Evolutionary conservation across 2,888 invertebrate species (phyloP).

Genomic region (Digitonthophagus gazella): DNA sequence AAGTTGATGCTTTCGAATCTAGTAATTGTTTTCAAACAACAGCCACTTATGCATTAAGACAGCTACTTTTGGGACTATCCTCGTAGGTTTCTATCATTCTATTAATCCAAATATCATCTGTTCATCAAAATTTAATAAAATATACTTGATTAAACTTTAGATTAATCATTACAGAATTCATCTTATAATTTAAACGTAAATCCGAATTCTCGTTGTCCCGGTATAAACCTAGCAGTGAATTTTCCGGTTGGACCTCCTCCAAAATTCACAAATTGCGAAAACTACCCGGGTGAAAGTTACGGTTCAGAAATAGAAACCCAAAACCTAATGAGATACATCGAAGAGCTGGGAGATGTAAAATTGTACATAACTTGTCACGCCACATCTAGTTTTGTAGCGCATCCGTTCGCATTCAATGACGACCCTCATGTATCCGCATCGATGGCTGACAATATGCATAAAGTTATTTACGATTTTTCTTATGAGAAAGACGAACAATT

Average conservation of each 20-base stretch:
- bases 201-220: background rate
- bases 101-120: no score
- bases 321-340: constrained; percentile 18
- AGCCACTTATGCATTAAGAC: no score
- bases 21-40: no score
- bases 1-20: no score
- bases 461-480: background rate
- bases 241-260: background rate
- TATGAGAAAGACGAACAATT: background rate
- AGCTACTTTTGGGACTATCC: no score
- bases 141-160: no score
- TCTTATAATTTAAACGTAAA: background rate
- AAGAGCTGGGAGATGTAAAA: constrained; percentile 4
- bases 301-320: constrained; percentile 20
- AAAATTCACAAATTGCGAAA: background rate
- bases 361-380: constrained; percentile 23
- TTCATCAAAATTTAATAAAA: no score
- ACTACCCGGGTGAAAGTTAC: background rate
- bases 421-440: constrained; percentile 10
- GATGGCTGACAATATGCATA: background rate
- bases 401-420: constrained; percentile 16
- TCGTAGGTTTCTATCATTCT: no score
- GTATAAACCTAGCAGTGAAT: constrained; percentile 9
- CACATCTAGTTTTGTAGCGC: constrained; percentile 3
- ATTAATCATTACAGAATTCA: background rate